Base-by-base conservation (phyloP, 1,140 invertebrate species). In the Eufriesea mexicana region DNA sequence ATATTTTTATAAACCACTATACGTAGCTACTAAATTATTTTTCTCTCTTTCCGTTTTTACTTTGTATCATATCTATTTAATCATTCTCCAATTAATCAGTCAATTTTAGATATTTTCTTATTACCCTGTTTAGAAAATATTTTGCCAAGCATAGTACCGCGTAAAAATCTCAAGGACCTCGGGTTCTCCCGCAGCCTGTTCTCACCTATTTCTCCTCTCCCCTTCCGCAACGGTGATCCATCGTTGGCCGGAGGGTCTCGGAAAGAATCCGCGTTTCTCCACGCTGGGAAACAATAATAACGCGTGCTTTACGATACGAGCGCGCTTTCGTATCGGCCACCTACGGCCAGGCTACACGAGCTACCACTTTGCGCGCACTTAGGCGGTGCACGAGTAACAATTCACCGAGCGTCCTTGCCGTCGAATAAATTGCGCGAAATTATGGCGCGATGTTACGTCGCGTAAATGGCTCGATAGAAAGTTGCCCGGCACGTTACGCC, bases 321-420 rank as follows among this genome's bases (percentile, higher is more conserved):
- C 61, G 51, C 59, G 86, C 68, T 86, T 75, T 89, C 81, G 84
- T 86, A 73, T 77, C 83, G 91, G 90, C 92, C 92, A 90, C 91
- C 92, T 91, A 90, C 86, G 87, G 91, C 59, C 83, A 35, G 16
- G 57, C n/a, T 86, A 94, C 92, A 93, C 86, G 88, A 78, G 89
- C 92, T 91, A 90, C 90, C 91, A 93, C 93, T 94, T 92, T 94
- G 91, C 90, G 92, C 89, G 90, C 92, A 92, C 92, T 93, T 93
- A 92, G 78, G 87, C 86, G 77, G 82, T 80, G 90, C 89, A 89
- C 83, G 88, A 91, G 91, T 90, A 90, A 90, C 89, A 87, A 88
- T 91, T 91, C 88, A 87, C 85, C 88, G 79, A 88, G 85, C 88
- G 86, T 84, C 72, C 66, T 72, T n/a, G 42, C 66, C 82, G 84